phyloP scores from a whole-genome alignment of 2,888 invertebrate species.

The Carpatolechia fugitivella region DNA sequence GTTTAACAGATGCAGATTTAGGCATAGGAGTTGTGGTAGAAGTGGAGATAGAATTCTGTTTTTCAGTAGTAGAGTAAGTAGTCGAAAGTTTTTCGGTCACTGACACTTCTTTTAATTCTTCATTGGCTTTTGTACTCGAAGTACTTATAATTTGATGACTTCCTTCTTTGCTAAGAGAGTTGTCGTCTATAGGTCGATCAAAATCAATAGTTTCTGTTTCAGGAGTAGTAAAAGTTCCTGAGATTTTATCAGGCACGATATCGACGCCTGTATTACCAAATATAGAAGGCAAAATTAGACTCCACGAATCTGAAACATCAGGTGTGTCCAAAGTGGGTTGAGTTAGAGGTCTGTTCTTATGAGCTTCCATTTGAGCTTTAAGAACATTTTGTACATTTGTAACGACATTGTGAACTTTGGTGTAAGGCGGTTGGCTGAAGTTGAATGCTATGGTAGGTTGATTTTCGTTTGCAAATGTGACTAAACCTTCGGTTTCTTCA shows the following conservation, averaged over 20 bases:
- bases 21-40: constrained; percentile 30
- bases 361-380: constrained; percentile 86
- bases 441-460: constrained; percentile 69
- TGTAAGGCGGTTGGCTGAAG: constrained; percentile 79
- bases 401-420: constrained; percentile 88
- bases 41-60: constrained; percentile 21
- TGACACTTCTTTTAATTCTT: constrained; percentile 24
- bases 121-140: constrained; percentile 34
- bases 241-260: constrained; percentile 75
- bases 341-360: constrained; percentile 70
- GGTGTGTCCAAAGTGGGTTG: constrained; percentile 82
- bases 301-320: constrained; percentile 88
- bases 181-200: constrained; percentile 40
- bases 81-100: constrained; percentile 30
- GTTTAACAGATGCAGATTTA: constrained; percentile 28
- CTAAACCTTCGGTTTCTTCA: constrained; percentile 82
- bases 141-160: constrained; percentile 39
- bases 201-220: constrained; percentile 66
- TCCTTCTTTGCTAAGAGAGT: constrained; percentile 55
- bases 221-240: constrained; percentile 56
- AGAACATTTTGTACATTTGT: constrained; percentile 90
- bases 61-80: constrained; percentile 25
- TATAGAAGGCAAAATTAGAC: constrained; percentile 88
- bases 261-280: constrained; percentile 85
- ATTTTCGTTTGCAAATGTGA: constrained; percentile 71